A percentile compares a stretch with the other conserved stretches of the same genome.
Evolutionary conservation across 1,140 invertebrate species (phyloP).

Genomic region (Nomia melanderi): DNA sequence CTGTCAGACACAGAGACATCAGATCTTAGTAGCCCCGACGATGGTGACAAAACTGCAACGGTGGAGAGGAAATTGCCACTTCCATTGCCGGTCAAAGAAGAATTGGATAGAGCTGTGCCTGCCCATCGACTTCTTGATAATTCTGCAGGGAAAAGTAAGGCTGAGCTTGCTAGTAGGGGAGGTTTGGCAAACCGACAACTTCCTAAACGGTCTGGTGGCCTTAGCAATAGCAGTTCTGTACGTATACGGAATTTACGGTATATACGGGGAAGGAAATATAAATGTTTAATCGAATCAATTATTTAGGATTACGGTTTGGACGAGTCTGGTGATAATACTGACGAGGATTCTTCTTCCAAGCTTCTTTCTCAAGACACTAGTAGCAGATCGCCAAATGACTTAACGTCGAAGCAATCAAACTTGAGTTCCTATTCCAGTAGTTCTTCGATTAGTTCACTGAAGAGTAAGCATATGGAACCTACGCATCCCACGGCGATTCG

Average conservation of each 20-base stretch:
- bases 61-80: constrained; percentile 87
- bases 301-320: constrained; percentile 86
- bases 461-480: constrained; percentile 75
- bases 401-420: constrained; percentile 76
- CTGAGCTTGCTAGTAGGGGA: constrained; percentile 90
- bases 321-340: constrained; percentile 86
- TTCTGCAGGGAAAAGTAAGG: constrained; percentile 92
- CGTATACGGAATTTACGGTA: constrained; percentile 62
- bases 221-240: constrained; percentile 86
- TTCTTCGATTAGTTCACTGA: constrained; percentile 77
- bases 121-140: constrained; percentile 92
- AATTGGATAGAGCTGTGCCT: constrained; percentile 92
- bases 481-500: constrained; percentile 75
- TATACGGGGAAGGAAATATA: background rate
- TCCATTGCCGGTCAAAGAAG: constrained; percentile 85
- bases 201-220: constrained; percentile 80
- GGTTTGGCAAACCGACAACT: constrained; percentile 82
- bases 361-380: constrained; percentile 71
- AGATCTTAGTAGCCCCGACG: constrained; percentile 85
- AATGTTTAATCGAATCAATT: constrained; percentile 3
- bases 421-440: constrained; percentile 79
- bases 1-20: constrained; percentile 88
- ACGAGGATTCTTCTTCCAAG: constrained; percentile 83
- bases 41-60: constrained; percentile 88
- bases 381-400: constrained; percentile 74